These are phyloP conservation scores for Chaetodon auriga DNA, from an alignment of 2,113 vertebrate species.

Conservation along the genomic window DNA sequence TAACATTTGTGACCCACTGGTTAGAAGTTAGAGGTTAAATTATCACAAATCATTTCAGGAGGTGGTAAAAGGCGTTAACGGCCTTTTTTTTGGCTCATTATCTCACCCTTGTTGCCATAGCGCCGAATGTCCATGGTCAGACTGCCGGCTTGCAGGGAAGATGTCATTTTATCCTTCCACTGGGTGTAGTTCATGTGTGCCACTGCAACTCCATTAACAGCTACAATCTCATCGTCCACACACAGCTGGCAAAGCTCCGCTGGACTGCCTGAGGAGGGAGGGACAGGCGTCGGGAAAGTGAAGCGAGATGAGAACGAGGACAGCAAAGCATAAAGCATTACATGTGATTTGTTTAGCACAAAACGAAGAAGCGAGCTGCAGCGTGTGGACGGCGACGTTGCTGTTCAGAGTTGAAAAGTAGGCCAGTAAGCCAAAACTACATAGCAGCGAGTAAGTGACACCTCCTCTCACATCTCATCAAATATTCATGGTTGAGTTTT, in stretches of 20 bases:
- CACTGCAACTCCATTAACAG: constrained; percentile 87
- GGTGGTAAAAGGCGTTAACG: background rate
- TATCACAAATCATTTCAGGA: background rate
- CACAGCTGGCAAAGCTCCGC: constrained; percentile 91
- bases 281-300: constrained; percentile 11
- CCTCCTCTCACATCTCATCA: constrained; percentile 59
- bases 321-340: background rate
- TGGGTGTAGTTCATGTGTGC: constrained; percentile 87
- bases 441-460: constrained; percentile 71
- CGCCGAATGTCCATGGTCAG: constrained; percentile 93
- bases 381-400: constrained; percentile 1
- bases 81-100: background rate
- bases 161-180: constrained; percentile 90
- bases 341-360: constrained; percentile 12
- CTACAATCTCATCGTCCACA: constrained; percentile 92
- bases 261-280: constrained; percentile 85
- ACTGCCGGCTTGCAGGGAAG: constrained; percentile 88
- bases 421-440: constrained; percentile 54
- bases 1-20: background rate
- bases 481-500: constrained; percentile 78
- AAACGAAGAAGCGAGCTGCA: constrained; percentile 13
- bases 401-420: constrained; percentile 32
- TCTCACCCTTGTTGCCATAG: constrained; percentile 91
- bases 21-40: background rate
- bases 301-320: constrained; percentile 20